Base-by-base conservation (phyloP, 2,888 invertebrate species). In the Neria commutata region DNA sequence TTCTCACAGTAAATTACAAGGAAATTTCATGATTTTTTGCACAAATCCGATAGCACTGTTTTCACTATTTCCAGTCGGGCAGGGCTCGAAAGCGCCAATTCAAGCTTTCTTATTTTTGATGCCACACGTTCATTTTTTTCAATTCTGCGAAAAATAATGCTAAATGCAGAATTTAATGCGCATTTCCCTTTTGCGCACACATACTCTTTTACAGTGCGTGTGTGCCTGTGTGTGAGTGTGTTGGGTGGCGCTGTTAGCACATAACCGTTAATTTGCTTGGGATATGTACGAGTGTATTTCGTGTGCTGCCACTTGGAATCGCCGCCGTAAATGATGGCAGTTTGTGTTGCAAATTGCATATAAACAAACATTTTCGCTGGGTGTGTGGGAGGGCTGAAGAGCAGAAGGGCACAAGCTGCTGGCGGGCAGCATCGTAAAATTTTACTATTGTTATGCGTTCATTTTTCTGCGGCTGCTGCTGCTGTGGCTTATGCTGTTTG, bases 81-180 rank as follows among this genome's bases (percentile, higher is more conserved):
- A n/a, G n/a, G n/a, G n/a, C n/a, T n/a, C n/a, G n/a, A n/a, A n/a
- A n/a, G 42, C 42, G 42, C 42, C n/a, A n/a, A 14, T 14, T 37
- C n/a, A n/a, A n/a, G 37, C 37, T 53, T 53, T 46, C 48, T 45
- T 48, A 50, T 57, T 54, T 55, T 54, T 55, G 54, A 64, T 48
- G 60, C 60, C 56, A 58, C 45, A 52, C 26, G 56, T 61, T 54
- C 54, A 60, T 62, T 64, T 60, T 50, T 61, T 58, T 51, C 54
- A 62, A 62, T 64, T 52, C 53, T 64, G 26, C 49, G 33, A 54
- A 54, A 46, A 26, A 45, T 21, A 54, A 45, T 26, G 49, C 49
- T n/a, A 49, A 49, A 37, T 51, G 21, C 37, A 34, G n/a, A 51
- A 33, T 51, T 51, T n/a, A 40, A 26, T 45, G 54, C 24, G 33